Evolutionary conservation across 2,113 vertebrate genomes (phyloP).

Genomic region (Leucoraja erinaceus): DNA sequence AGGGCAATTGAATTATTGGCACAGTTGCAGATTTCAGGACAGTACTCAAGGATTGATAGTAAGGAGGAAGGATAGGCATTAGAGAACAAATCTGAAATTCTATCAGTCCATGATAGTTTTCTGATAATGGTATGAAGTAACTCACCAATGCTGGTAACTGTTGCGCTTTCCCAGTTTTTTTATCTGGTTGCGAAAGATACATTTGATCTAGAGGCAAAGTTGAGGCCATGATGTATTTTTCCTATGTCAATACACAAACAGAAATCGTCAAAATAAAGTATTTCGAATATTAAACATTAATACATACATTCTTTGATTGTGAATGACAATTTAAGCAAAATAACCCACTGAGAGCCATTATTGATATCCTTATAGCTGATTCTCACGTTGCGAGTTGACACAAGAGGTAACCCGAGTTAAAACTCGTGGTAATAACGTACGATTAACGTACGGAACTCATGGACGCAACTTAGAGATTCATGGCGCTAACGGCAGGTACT

Average conservation of each 20-base stretch:
- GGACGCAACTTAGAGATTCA: too few relatives aligned
- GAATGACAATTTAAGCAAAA: background rate
- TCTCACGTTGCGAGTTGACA: too few relatives aligned
- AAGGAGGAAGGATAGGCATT: too few relatives aligned
- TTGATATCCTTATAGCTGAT: too few relatives aligned
- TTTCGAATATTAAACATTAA: background rate
- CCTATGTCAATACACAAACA: slow-evolving; percentile 21
- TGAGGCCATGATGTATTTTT: slow-evolving; percentile 52
- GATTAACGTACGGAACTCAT: too few relatives aligned
- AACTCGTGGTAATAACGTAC: too few relatives aligned
- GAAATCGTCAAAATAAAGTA: background rate
- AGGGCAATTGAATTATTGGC: background rate
- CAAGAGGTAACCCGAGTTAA: too few relatives aligned
- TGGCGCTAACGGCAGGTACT: too few relatives aligned
- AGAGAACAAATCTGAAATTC: too few relatives aligned
- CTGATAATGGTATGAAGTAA: background rate
- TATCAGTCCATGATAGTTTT: background rate
- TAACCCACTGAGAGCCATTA: background rate
- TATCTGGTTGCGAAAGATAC: slow-evolving; percentile 67
- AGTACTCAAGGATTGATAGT: background rate
- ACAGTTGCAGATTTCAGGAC: background rate
- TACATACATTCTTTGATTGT: background rate
- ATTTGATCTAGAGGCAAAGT: slow-evolving; percentile 77
- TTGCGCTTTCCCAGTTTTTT: slow-evolving; percentile 62
- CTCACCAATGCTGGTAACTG: slow-evolving; percentile 82